Percentiles rank a stretch among this genome's conserved stretches.
These are phyloP conservation scores for Parotocinclus haroldoi DNA, from an alignment of 2,797 vertebrate species.

Conservation along the genomic window DNA sequence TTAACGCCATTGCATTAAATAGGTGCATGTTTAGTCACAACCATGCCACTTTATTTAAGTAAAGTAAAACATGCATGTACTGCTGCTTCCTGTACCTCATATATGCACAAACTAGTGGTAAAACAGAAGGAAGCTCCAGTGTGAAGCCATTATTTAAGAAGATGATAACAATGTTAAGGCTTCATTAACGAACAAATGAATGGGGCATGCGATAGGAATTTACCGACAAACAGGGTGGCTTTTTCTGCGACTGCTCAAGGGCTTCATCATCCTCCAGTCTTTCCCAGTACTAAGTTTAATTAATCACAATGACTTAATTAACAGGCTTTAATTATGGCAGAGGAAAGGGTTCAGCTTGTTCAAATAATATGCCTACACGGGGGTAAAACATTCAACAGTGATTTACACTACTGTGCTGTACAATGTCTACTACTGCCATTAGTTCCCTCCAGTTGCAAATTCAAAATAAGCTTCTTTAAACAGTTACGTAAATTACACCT, in stretches of 20 bases:
- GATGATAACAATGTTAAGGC: conserved; percentile 38
- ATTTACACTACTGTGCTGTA: background rate
- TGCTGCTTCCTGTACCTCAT: background rate
- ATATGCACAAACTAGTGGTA: background rate
- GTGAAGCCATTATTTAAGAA: conserved; percentile 18
- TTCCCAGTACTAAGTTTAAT: conserved; percentile 48
- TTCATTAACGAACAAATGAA: conserved; percentile 45
- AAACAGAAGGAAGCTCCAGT: background rate
- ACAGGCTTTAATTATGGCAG: conserved; percentile 50
- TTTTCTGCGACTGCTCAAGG: conserved; percentile 41
- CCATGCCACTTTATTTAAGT: background rate
- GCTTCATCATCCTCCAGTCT: conserved; percentile 34
- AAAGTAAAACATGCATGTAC: background rate
- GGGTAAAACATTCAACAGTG: conserved; percentile 4
- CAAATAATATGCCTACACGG: conserved; percentile 30
- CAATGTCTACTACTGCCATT: background rate
- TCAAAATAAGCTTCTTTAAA: too few relatives aligned
- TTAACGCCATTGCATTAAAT: too few relatives aligned
- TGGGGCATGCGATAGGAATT: conserved; percentile 41
- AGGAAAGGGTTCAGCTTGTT: conserved; percentile 31
- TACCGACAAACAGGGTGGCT: conserved; percentile 35
- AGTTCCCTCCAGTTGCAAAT: background rate
- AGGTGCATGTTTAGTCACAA: too few relatives aligned
- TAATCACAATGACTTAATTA: conserved; percentile 51
- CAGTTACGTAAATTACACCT: too few relatives aligned